These are phyloP conservation scores for Monomorium pharaonis DNA, from an alignment of 1,140 invertebrate species.

Conservation along the genomic window DNA sequence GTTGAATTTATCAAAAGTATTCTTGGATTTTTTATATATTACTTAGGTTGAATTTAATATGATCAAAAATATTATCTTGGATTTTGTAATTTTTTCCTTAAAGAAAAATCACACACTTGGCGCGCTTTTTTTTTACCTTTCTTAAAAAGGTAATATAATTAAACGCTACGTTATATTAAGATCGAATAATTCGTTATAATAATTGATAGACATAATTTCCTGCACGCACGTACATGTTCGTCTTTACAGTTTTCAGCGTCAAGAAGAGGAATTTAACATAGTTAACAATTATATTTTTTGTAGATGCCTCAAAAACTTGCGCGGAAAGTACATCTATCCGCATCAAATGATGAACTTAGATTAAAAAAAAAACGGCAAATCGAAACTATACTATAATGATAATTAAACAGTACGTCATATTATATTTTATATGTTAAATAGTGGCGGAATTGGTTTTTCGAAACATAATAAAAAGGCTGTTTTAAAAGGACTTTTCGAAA, in stretches of 20 bases:
- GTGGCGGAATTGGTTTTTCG: slow-evolving; percentile 90
- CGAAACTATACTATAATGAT: background rate
- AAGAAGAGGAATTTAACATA: background rate
- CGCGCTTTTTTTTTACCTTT: too few relatives aligned
- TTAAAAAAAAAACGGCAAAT: slow-evolving; percentile 90
- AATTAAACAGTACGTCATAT: background rate
- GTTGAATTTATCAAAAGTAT: too few relatives aligned
- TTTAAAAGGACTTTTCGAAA: slow-evolving; percentile 90
- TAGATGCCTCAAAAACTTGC: slow-evolving; percentile 44
- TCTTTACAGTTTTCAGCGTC: background rate
- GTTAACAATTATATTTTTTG: slow-evolving; percentile 14
- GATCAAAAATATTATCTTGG: too few relatives aligned
- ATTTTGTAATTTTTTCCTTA: too few relatives aligned
- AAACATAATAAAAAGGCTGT: too few relatives aligned
- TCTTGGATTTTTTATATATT: too few relatives aligned
- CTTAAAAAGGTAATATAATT: too few relatives aligned
- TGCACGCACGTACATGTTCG: background rate
- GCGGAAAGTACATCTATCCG: slow-evolving; percentile 48
- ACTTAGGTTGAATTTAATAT: too few relatives aligned
- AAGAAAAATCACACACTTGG: too few relatives aligned
- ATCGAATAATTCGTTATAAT: slow-evolving; percentile 4
- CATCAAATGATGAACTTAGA: slow-evolving; percentile 88
- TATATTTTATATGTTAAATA: slow-evolving; percentile 1
- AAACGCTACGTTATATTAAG: background rate
- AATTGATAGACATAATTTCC: background rate